These are phyloP conservation scores for Pomacea canaliculata DNA, from an alignment of 2,888 invertebrate genomes.

Conservation along the genomic window DNA sequence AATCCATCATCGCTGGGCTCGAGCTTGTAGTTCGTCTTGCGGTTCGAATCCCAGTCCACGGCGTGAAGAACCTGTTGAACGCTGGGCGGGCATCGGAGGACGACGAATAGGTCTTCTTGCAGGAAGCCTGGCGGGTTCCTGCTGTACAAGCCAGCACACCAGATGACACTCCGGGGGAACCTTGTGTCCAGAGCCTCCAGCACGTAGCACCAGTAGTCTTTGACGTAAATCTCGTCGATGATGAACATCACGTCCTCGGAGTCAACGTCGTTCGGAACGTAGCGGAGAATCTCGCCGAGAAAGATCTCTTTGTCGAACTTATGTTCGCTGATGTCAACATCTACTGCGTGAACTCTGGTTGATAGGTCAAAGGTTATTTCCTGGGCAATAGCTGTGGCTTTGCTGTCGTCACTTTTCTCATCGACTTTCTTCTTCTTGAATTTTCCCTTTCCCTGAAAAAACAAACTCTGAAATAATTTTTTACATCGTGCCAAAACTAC, in stretches of 20 bases:
- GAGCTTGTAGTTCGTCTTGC: constrained; percentile 24
- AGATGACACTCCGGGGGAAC: constrained; percentile 23
- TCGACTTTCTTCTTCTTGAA: constrained; percentile 23
- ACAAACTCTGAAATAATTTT: background rate
- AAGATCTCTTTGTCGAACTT: constrained; percentile 19
- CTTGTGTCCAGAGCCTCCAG: constrained; percentile 13
- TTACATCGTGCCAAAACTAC: too few species aligned
- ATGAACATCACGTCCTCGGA: constrained; percentile 29
- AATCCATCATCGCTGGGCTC: constrained; percentile 17
- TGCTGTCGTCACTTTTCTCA: background rate
- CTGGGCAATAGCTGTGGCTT: background rate
- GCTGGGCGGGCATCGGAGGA: constrained; percentile 34
- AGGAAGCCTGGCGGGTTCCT: constrained; percentile 27
- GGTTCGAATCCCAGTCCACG: constrained; percentile 29
- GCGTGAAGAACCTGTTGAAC: constrained; percentile 32
- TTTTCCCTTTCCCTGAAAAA: constrained; percentile 5
- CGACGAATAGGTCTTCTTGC: constrained; percentile 22
- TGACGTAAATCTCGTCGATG: constrained; percentile 37
- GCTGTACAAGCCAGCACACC: constrained; percentile 37
- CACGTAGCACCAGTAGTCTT: constrained; percentile 32
- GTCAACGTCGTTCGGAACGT: constrained; percentile 8
- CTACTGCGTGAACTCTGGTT: constrained; percentile 12
- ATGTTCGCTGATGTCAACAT: constrained; percentile 16
- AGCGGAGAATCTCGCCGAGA: constrained; percentile 8
- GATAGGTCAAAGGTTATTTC: constrained; percentile 5